A percentile compares a stretch with the other conserved stretches of the same genome.
Conservation (phyloP, 2,797 vertebrate species). For the Scleropages formosus region DNA sequence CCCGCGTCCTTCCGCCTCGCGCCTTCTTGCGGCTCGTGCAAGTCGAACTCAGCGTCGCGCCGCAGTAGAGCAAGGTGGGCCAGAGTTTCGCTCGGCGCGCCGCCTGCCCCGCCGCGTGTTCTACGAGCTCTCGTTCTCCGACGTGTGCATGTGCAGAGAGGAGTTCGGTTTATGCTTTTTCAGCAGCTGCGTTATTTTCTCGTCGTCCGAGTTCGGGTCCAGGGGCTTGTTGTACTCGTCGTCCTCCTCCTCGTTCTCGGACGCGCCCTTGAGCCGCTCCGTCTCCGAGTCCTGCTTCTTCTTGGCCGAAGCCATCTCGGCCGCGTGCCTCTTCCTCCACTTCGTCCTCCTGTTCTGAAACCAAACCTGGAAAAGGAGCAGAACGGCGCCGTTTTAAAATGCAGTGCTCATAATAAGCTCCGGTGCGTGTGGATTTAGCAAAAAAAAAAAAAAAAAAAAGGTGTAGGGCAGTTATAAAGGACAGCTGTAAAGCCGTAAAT, state of each 20-base stretch:
- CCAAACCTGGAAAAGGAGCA: conserved; percentile 78
- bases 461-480: too few species aligned
- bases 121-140: conserved; percentile 84
- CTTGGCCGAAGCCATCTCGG: conserved; percentile 96
- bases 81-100: conserved; percentile 22
- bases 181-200: conserved; percentile 91
- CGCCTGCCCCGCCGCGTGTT: conserved; percentile 33
- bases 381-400: neutral
- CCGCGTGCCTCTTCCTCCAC: conserved; percentile 94
- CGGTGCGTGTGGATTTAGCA: neutral
- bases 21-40: conserved; percentile 39
- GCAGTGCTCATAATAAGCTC: neutral
- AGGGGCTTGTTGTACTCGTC: conserved; percentile 95
- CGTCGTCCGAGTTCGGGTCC: conserved; percentile 95
- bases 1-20: conserved; percentile 31
- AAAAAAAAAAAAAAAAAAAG: neutral
- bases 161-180: conserved; percentile 88
- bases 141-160: conserved; percentile 76
- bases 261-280: conserved; percentile 85
- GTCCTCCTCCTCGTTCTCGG: conserved; percentile 91
- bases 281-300: conserved; percentile 96
- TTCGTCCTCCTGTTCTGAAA: conserved; percentile 97
- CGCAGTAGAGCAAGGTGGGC: conserved; percentile 59
- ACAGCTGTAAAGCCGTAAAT: too few species aligned
- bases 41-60: conserved; percentile 71